phyloP scores from a whole-genome alignment of 1,140 invertebrate genomes.

The Ips nitidus region DNA sequence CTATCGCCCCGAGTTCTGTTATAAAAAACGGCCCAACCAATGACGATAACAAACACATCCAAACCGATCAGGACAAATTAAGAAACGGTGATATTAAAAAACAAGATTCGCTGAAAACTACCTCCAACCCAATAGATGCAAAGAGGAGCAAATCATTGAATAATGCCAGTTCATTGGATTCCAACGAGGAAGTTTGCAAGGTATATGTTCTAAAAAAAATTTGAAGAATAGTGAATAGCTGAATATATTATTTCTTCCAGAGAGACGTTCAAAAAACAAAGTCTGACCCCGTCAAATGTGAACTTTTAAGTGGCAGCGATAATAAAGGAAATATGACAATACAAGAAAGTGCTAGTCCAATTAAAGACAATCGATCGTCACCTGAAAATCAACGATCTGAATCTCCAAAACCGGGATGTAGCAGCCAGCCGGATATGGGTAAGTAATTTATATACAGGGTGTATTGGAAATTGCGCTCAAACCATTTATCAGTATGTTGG shows the following conservation, averaged over 20 bases:
- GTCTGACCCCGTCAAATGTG: conserved; percentile 42
- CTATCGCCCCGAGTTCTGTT: conserved; percentile 2
- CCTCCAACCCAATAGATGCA: conserved; percentile 41
- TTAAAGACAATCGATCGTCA: conserved; percentile 42
- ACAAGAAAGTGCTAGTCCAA: conserved; percentile 42
- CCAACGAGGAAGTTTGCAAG: conserved; percentile 39
- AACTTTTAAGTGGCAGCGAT: conserved; percentile 30
- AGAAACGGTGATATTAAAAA: conserved; percentile 42
- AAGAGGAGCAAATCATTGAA: conserved; percentile 45
- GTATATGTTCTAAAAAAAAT: neutral
- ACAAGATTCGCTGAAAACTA: conserved; percentile 31
- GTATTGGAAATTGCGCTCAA: neutral
- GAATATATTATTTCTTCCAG: conserved; percentile 19
- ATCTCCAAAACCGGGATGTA: conserved; percentile 48
- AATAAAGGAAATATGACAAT: conserved; percentile 43
- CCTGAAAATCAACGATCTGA: conserved; percentile 42
- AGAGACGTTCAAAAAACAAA: conserved; percentile 47
- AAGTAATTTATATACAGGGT: conserved; percentile 15
- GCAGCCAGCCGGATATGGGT: conserved; percentile 48
- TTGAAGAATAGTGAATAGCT: too few relatives aligned
- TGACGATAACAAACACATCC: neutral
- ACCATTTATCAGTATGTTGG: too few relatives aligned
- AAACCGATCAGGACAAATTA: conserved; percentile 28
- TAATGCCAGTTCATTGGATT: conserved; percentile 44
- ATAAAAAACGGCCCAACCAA: neutral